Evolutionary conservation across 2,113 vertebrate genomes (phyloP), one percentile per base, ranked within the genome.

Genomic region (Rallus limicola): DNA sequence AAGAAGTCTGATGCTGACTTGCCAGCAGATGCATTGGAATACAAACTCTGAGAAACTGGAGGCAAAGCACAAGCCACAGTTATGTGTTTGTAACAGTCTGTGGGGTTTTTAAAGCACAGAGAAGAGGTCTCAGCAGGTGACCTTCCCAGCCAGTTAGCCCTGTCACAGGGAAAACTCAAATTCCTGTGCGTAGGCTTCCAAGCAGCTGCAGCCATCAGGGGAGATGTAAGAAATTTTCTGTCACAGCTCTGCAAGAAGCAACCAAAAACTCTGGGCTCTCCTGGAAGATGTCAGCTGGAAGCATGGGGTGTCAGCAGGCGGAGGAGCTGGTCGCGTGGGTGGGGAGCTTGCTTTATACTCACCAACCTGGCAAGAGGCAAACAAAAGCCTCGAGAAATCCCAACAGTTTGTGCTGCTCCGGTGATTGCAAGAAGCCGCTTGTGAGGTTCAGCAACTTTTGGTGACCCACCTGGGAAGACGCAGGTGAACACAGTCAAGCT

Each of bases 81-180:
- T 78, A 72, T 0, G 5, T 34, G 55, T 50, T 50, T 38, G 53
- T 26, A 63, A 68, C 23, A 2, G 1, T 14, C 78, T 10, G 18
- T 24, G 72, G 12, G 42, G 60, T 52, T 79, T 77, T 71, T 40
- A 21, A 78, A 84, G 62, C 56, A 77, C 28, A 69, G 42, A 56
- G 53, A 69, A 87, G 63, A 71, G 58, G 60, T 13, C 78, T 62
- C 50, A 56, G 72, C 75, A 96, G 84, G 65, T 92, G 85, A 92
- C 89, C 60, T 75, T 88, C 72, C 80, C 56, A 79, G 40, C 3
- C 23, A 72, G 64, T 20, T 76, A 68, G 29, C 18, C 2, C 40
- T 95, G 82, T 92, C 79, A 88, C 56, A 95, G 75, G 71, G 74
- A 86, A 94, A 94, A 92, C 56, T 60, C 53, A 26, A 5, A 62